phyloP scores from a whole-genome alignment of 2,113 vertebrate genomes.

The Clarias magur region DNA sequence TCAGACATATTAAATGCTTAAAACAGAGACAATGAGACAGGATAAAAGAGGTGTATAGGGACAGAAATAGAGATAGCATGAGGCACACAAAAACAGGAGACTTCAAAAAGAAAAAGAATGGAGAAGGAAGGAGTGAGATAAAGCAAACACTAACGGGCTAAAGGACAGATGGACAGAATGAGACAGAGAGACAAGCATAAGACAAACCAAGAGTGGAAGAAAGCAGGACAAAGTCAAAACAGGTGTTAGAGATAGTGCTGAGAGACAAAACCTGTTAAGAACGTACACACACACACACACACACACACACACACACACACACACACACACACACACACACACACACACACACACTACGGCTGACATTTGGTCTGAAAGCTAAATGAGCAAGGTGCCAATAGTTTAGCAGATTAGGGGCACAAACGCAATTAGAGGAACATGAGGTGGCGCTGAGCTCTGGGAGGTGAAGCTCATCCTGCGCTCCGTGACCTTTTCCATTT shows the following conservation, averaged over 20 bases:
- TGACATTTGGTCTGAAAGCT: conserved; percentile 44
- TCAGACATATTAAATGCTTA: background rate
- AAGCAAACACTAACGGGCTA: too few species aligned
- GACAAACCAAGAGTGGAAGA: background rate
- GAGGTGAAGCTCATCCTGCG: conserved; percentile 46
- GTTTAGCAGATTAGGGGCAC: conserved; percentile 47
- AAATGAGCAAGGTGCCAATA: conserved; percentile 56
- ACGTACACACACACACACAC: background rate
- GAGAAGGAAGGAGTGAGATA: too few species aligned
- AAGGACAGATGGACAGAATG: background rate
- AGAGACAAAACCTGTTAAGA: too few species aligned
- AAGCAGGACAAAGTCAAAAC: background rate
- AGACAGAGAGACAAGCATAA: background rate
- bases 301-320: background rate
- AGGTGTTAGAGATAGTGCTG: too few species aligned
- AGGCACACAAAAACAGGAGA: too few species aligned
- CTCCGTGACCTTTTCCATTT: conserved; percentile 68
- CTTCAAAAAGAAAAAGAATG: too few species aligned
- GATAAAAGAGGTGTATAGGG: background rate
- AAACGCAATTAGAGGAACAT: conserved; percentile 50
- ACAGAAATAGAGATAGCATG: background rate
- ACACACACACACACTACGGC: background rate
- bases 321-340: background rate
- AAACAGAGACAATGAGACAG: background rate
- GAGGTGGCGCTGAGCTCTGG: conserved; percentile 34